Percentiles rank a stretch among this genome's conserved stretches.
phyloP scores from a whole-genome alignment of 2,113 vertebrate species.

The Conger conger region DNA sequence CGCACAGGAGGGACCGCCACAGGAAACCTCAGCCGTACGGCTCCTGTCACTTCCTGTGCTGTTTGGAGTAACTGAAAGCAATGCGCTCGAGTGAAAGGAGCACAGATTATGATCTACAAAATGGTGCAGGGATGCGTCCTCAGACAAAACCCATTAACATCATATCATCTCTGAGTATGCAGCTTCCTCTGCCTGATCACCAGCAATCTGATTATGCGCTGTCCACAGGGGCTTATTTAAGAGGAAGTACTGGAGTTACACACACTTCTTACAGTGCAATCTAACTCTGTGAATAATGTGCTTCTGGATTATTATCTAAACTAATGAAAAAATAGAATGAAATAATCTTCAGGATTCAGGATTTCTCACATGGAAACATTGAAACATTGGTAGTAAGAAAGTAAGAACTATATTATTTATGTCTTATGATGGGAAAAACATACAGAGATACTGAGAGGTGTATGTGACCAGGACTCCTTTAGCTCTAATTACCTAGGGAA shows the following conservation, averaged over 20 bases:
- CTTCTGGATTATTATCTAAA: too few relatives aligned
- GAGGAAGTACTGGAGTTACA: neutral
- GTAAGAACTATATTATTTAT: too few relatives aligned
- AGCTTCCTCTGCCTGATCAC: neutral
- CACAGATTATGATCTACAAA: neutral
- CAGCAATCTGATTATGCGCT: neutral
- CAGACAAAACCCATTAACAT: neutral
- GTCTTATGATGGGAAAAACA: too few relatives aligned
- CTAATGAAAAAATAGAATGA: too few relatives aligned
- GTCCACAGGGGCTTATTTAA: too few relatives aligned
- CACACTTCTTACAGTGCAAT: neutral
- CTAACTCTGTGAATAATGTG: too few relatives aligned
- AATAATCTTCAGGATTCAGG: too few relatives aligned
- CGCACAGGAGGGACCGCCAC: neutral
- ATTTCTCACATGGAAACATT: too few relatives aligned
- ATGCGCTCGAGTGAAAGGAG: neutral
- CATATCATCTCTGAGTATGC: neutral
- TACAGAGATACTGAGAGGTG: too few relatives aligned
- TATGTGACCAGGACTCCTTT: too few relatives aligned
- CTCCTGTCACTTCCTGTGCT: neutral
- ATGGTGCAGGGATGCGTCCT: neutral
- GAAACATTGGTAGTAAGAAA: too few relatives aligned
- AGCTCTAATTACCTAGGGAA: too few relatives aligned
- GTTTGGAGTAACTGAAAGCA: neutral
- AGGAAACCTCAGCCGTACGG: neutral